A percentile compares a stretch with the other conserved stretches of the same genome.
These are phyloP conservation scores for Brachyrhaphis roseni DNA, from an alignment of 2,797 vertebrate genomes.

Conservation along the genomic window DNA sequence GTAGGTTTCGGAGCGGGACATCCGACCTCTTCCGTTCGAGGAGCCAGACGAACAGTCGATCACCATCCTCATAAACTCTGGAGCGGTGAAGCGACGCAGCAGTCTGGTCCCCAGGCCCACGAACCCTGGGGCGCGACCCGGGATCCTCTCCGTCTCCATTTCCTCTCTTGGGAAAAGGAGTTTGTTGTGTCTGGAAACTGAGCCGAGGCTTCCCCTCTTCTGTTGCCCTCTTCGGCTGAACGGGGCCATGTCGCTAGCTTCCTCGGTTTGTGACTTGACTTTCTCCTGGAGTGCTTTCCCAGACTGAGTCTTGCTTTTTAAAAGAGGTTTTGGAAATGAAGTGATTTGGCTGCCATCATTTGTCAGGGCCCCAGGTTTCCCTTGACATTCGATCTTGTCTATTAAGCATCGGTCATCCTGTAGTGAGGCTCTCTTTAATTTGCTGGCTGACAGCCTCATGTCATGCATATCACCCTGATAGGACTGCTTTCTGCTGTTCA, in stretches of 20 bases:
- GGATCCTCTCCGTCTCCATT: slow-evolving; percentile 66
- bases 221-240: slow-evolving; percentile 63
- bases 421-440: slow-evolving; percentile 84
- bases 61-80: slow-evolving; percentile 84
- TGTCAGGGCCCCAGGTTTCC: slow-evolving; percentile 56
- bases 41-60: slow-evolving; percentile 73
- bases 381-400: slow-evolving; percentile 76
- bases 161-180: slow-evolving; percentile 72
- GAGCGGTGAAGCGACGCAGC: slow-evolving; percentile 83
- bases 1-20: slow-evolving; percentile 83
- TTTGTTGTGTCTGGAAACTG: slow-evolving; percentile 68
- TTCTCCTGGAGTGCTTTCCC: slow-evolving; percentile 53
- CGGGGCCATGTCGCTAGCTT: slow-evolving; percentile 34
- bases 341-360: slow-evolving; percentile 64
- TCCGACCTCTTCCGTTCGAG: slow-evolving; percentile 67
- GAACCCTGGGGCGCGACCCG: slow-evolving; percentile 53
- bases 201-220: slow-evolving; percentile 71
- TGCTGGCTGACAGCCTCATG: slow-evolving; percentile 71
- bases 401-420: slow-evolving; percentile 82
- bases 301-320: slow-evolving; percentile 57
- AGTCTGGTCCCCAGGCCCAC: slow-evolving; percentile 77
- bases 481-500: slow-evolving; percentile 81
- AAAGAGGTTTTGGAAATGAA: slow-evolving; percentile 59
- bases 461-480: slow-evolving; percentile 81
- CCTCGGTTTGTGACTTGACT: slow-evolving; percentile 47